Base-by-base conservation (phyloP, 2,888 invertebrate genomes). In the Apocheima hispidaria region DNA sequence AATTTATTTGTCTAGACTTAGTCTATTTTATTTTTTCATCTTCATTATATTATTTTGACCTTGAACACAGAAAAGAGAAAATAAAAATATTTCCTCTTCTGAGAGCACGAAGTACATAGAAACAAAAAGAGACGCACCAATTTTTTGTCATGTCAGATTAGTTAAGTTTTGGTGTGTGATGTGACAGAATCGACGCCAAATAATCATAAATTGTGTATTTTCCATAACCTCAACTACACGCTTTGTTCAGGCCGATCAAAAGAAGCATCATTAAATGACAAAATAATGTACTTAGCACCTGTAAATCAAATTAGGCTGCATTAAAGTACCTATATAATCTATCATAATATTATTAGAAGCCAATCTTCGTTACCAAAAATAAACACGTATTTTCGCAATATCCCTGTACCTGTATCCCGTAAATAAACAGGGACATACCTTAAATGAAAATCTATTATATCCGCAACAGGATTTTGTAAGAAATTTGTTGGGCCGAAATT, bases 371-470 rank as follows among this genome's bases (percentile, higher is more conserved):
- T 44, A 67, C 28, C 28, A 23, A 66, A 63, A 63, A 65, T 60
- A 60, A 49, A 48, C 56, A 62, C 56, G 49, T 58, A 66, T 64
- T 73, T 64, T 64, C 56, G 58, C 56, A 50, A 66, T 57, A 66
- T 68, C 67, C 65, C 68, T 61, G n/a, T n/a, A 73, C 72, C 63
- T 65, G 63, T 54, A 57, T 56, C 44, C 40, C 49, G 60, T 65
- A 63, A 63, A 65, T 66, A 68, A 63, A 65, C 46, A 59, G 52
- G 59, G 52, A 69, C 68, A 60, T 76, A 92, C 92, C 92, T 89
- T 71, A 92, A 84, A 81, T 92, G 91, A 74, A 76, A 90, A 77
- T 92, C 92, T 65, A 92, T 81, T 43, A 72, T 60, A 68, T 90
- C 76, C 46, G 90, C 90, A 28, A 73, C 61, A 33, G 86, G 78